Percentiles rank a stretch among this genome's conserved stretches.
phyloP scores from a whole-genome alignment of 2,113 vertebrate genomes.

The Saccopteryx leptura region DNA sequence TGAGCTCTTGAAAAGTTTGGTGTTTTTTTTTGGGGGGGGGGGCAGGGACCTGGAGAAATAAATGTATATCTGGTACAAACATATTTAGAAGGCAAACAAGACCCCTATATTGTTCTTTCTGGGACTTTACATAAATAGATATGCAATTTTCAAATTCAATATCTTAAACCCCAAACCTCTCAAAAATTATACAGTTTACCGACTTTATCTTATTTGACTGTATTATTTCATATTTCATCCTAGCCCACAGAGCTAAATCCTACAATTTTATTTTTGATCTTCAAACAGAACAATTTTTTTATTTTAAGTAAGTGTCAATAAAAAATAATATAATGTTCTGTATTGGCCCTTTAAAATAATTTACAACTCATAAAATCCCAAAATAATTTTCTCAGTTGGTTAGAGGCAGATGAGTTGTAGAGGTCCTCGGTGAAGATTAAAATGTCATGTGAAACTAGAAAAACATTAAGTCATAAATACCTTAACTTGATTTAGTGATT shows the following conservation, averaged over 20 bases:
- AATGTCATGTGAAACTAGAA: not conserved
- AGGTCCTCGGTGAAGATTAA: slow-evolving; percentile 32
- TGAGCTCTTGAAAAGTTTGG: not conserved
- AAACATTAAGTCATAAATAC: slow-evolving; percentile 38
- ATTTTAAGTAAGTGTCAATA: slow-evolving; percentile 65
- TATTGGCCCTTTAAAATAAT: slow-evolving; percentile 55
- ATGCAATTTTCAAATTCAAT: slow-evolving; percentile 29
- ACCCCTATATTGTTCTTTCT: not conserved
- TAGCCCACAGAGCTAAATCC: slow-evolving; percentile 21
- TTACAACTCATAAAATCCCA: slow-evolving; percentile 43
- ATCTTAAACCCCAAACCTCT: not conserved
- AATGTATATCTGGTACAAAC: not conserved
- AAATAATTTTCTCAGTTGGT: not conserved
- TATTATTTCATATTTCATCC: slow-evolving; percentile 21
- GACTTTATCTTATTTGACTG: not conserved
- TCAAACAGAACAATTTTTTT: slow-evolving; percentile 45
- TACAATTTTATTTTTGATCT: slow-evolving; percentile 40
- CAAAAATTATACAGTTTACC: not conserved
- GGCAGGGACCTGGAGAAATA: not conserved
- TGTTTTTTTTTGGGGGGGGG: no score
- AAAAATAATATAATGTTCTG: not conserved
- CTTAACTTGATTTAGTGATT: slow-evolving; percentile 68
- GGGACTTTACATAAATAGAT: not conserved
- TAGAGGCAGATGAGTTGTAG: slow-evolving; percentile 36
- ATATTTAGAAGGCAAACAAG: slow-evolving; percentile 16